Conservation (phyloP, 2,888 invertebrate species). For the Syrista parreyssii region DNA sequence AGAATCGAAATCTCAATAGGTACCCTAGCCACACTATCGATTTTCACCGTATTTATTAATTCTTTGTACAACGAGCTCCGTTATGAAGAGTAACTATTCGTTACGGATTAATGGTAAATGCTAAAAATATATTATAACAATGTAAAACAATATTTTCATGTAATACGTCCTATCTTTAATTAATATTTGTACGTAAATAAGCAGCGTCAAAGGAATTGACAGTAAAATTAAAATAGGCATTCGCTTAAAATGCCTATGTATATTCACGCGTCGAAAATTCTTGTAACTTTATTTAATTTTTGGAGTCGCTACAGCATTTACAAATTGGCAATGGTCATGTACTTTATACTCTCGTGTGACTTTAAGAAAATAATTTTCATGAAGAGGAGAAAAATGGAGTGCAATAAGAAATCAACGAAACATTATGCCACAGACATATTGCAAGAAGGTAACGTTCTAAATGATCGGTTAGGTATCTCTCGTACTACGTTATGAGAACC, state of each 20-base stretch:
- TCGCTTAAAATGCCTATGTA: slow-evolving; percentile 37
- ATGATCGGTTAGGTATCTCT: slow-evolving; percentile 6
- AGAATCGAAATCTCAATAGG: slow-evolving; percentile 45
- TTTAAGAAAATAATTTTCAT: neutral
- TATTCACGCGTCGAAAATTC: slow-evolving; percentile 43
- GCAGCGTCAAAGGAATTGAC: slow-evolving; percentile 41
- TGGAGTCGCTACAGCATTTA: slow-evolving; percentile 17
- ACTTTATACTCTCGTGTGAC: slow-evolving; percentile 2
- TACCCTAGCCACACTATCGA: slow-evolving; percentile 24
- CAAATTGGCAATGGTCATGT: slow-evolving; percentile 26
- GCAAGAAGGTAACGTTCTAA: neutral
- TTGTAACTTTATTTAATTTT: slow-evolving; percentile 20
- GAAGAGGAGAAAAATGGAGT: neutral
- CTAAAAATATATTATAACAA: slow-evolving; percentile 50
- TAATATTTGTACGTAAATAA: slow-evolving; percentile 44
- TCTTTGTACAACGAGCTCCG: slow-evolving; percentile 54
- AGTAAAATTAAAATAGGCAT: slow-evolving; percentile 3
- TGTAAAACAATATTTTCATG: slow-evolving; percentile 38
- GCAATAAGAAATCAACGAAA: neutral
- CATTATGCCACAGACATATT: neutral
- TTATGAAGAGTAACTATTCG: slow-evolving; percentile 39
- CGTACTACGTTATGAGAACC: slow-evolving; percentile 42
- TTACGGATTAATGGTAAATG: slow-evolving; percentile 49
- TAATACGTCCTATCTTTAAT: neutral
- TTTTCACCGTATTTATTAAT: slow-evolving; percentile 54